phyloP scores from a whole-genome alignment of 2,113 vertebrate genomes.

The Daboia siamensis region DNA sequence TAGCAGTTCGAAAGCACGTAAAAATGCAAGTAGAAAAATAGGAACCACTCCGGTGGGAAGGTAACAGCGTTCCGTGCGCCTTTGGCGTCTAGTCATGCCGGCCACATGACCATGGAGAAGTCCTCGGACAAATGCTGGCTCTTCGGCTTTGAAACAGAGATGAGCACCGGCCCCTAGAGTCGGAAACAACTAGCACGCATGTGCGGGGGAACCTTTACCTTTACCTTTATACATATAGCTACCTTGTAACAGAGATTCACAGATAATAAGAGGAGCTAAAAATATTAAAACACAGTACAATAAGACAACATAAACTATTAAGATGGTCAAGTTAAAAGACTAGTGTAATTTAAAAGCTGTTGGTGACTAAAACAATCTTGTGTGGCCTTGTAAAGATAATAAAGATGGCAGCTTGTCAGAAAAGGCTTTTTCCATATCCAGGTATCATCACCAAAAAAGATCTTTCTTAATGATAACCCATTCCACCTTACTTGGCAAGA shows the following conservation, averaged over 20 bases:
- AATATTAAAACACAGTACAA: background rate
- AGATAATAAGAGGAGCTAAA: background rate
- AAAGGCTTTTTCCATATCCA: background rate
- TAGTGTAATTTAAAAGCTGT: background rate
- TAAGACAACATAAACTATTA: background rate
- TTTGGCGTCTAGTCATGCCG: too few relatives aligned
- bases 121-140: too few relatives aligned
- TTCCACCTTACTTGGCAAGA: background rate
- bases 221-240: too few relatives aligned
- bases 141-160: too few relatives aligned
- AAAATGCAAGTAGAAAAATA: too few relatives aligned
- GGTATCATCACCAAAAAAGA: background rate
- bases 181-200: too few relatives aligned
- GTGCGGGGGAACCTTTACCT: too few relatives aligned
- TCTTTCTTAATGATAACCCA: background rate
- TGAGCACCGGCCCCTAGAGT: too few relatives aligned
- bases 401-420: background rate
- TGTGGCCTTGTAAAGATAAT: background rate
- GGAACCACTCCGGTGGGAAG: too few relatives aligned
- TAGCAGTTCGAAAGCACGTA: too few relatives aligned
- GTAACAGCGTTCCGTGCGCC: too few relatives aligned
- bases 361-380: background rate
- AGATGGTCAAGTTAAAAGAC: background rate
- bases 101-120: too few relatives aligned
- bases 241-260: background rate